Base-by-base conservation (phyloP, 2,113 vertebrate genomes). In the Ictalurus furcatus region DNA sequence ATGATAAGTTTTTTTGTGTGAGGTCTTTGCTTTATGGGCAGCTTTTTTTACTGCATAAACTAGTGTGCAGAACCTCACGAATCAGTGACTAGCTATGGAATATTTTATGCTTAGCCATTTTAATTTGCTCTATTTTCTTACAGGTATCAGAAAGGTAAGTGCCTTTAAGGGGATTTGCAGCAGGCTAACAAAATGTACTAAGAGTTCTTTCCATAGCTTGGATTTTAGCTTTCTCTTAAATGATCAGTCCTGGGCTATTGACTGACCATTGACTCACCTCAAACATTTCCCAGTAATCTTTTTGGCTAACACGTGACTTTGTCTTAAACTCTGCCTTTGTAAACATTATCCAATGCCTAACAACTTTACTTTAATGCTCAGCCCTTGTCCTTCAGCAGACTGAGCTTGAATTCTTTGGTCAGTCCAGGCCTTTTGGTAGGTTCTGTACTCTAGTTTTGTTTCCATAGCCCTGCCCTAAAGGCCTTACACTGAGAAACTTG, bases 401-500 rank as follows among this genome's bases (percentile, higher is more conserved):
- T 87, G 2, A 86, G 90, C 86, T 87, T 85, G 80, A 90, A 89
- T 89, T 74, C 30, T 89, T 48, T 90, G 90, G 89, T 88, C 90
- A 90, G 89, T 90, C 78, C n/a, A 86, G 86, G 89, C 89, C 88
- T 86, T 82, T 91, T 91, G 95, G 95, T 95, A 93, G 94, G 94
- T 95, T 93, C 93, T 95, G 94, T 92, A 94, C 94, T 95, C 93
- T 91, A 91, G 92, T 90, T 25, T 81, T 76, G 2, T 88, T 92
- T 85, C 87, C 73, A 85, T 76, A 86, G 67, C 76, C 76, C 94
- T 90, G 94, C 94, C 95, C 92, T 96, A 85, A 96, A 95, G 96
- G 95, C 96, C 97, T 97, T 97, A 96, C 96, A 97, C 94, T 96
- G 96, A 95, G 96, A 97, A 96, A 96, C 96, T 94, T 94, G 67